Evolutionary conservation across 2,888 invertebrate genomes (phyloP).

Genomic region (Leucophora obtusa): DNA sequence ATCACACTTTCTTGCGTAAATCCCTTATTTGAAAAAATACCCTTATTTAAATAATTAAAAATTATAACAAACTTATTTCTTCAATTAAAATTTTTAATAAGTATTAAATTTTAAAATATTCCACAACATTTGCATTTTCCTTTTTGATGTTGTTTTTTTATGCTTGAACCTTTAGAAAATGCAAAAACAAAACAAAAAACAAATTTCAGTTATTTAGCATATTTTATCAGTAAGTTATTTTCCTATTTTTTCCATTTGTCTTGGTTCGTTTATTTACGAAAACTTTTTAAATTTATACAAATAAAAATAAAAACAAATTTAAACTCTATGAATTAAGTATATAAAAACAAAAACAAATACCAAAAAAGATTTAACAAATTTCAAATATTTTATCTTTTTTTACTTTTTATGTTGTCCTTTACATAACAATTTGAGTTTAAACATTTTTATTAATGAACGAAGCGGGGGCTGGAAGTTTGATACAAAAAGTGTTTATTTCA

Average conservation of each 20-base stretch:
- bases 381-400: constrained; percentile 2
- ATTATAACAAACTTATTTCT: too few relatives aligned
- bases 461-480: neutral
- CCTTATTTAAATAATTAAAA: too few relatives aligned
- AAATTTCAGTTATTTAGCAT: constrained; percentile 38
- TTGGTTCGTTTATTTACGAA: constrained; percentile 20
- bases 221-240: constrained; percentile 13
- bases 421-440: constrained; percentile 3
- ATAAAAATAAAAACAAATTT: constrained; percentile 2
- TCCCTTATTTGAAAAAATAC: too few relatives aligned
- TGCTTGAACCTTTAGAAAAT: neutral
- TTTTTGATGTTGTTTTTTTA: neutral
- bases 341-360: constrained; percentile 1
- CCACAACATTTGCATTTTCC: neutral
- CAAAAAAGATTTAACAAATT: constrained; percentile 14
- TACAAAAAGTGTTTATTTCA: neutral
- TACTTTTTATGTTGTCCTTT: constrained; percentile 7
- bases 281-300: neutral
- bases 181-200: neutral
- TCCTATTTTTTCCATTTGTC: constrained; percentile 7
- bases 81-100: too few relatives aligned
- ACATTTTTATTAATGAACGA: neutral
- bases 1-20: too few relatives aligned
- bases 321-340: neutral
- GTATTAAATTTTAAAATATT: neutral